Conservation (phyloP, 2,888 invertebrate species). For the Abrostola tripartita region DNA sequence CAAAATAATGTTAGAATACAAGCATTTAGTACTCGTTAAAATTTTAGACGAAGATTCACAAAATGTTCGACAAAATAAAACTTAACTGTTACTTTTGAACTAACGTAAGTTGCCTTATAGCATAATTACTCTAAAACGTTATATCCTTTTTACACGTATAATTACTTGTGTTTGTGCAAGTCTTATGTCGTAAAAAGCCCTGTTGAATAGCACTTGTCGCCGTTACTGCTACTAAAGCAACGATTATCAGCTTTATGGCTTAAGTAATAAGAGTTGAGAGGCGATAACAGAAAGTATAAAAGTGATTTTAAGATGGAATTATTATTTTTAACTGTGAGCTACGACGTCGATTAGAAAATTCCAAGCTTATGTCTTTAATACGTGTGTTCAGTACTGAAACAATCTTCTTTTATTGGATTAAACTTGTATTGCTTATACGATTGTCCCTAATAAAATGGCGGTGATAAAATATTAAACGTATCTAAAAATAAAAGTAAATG, state of each 20-base stretch:
- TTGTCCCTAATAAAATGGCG: no score
- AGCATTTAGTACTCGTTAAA: constrained; percentile 60
- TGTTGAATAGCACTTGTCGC: constrained; percentile 69
- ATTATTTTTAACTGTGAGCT: constrained; percentile 37
- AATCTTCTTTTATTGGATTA: no score
- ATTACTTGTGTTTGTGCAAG: constrained; percentile 71
- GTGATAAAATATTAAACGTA: no score
- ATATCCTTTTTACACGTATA: constrained; percentile 67
- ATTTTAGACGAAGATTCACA: constrained; percentile 40
- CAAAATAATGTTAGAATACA: constrained; percentile 54
- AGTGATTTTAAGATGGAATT: constrained; percentile 19
- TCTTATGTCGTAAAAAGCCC: constrained; percentile 68
- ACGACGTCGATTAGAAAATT: neutral
- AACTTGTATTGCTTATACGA: no score
- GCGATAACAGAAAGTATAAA: constrained; percentile 40
- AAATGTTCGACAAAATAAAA: neutral
- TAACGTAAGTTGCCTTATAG: constrained; percentile 44
- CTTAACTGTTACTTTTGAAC: constrained; percentile 46
- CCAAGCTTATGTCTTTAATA: no score
- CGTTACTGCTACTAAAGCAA: constrained; percentile 72
- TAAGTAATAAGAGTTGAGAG: constrained; percentile 56
- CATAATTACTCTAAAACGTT: constrained; percentile 53
- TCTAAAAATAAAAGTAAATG: no score
- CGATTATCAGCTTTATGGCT: constrained; percentile 68
- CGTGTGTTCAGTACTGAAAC: no score